A percentile compares a stretch with the other conserved stretches of the same genome.
Evolutionary conservation across 35 echinoderm and acorn worm genomes (phyloP).

Genomic region (Nesometra sesokonis): DNA sequence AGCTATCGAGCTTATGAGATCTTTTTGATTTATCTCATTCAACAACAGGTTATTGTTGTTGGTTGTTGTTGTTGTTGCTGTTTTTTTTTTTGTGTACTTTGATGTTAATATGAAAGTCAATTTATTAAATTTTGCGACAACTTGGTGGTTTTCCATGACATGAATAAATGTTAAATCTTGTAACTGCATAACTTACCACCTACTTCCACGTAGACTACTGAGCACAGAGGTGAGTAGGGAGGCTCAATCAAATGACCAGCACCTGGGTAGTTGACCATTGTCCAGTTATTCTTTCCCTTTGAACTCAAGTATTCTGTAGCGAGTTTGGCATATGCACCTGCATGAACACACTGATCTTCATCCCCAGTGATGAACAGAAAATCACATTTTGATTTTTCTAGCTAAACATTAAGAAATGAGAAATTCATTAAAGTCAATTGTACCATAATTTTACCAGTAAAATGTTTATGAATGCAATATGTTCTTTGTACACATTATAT

Average conservation of each 20-base stretch:
- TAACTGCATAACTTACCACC: background rate
- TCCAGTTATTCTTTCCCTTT: background rate
- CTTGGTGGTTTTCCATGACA: too few species aligned
- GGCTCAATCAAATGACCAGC: background rate
- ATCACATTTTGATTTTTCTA: background rate
- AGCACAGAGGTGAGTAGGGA: background rate
- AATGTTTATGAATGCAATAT: too few species aligned
- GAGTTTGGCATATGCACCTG: background rate
- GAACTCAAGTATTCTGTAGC: background rate
- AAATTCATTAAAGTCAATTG: too few species aligned
- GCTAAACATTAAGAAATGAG: background rate
- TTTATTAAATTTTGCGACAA: too few species aligned
- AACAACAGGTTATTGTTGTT: too few species aligned
- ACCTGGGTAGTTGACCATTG: background rate
- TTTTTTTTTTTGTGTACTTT: background rate
- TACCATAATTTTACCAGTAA: too few species aligned
- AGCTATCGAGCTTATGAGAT: too few species aligned
- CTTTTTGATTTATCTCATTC: too few species aligned
- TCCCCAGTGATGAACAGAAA: background rate
- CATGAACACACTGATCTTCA: background rate
- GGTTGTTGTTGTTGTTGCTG: too few species aligned
- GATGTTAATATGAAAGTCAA: background rate
- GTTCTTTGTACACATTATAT: too few species aligned
- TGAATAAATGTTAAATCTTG: too few species aligned
- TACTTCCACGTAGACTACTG: background rate